Percentiles rank a stretch among this genome's conserved stretches.
Conservation (phyloP, 2,113 vertebrate species). For the Toxotes chatareus region DNA sequence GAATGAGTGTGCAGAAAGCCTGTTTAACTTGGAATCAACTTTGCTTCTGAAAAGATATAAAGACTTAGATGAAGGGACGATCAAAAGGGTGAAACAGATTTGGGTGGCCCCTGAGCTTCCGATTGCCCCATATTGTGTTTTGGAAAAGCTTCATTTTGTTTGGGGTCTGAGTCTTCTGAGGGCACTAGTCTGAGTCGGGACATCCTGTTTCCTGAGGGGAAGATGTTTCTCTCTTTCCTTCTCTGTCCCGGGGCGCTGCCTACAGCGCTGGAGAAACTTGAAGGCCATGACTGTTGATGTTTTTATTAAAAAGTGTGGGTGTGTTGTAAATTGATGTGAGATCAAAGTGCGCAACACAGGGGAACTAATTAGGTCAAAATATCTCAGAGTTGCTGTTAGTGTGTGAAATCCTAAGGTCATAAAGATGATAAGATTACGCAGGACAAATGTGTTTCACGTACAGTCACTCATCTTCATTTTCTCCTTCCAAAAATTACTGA, state of each 20-base stretch:
- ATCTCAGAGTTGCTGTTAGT: slow-evolving; percentile 20
- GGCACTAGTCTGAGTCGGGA: slow-evolving; percentile 59
- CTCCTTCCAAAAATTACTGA: neutral
- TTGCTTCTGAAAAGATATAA: slow-evolving; percentile 46
- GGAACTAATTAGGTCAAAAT: slow-evolving; percentile 44
- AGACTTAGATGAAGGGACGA: slow-evolving; percentile 48
- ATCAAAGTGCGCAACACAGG: slow-evolving; percentile 47
- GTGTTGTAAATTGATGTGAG: slow-evolving; percentile 54
- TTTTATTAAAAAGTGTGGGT: slow-evolving; percentile 40
- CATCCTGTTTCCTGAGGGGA: slow-evolving; percentile 79
- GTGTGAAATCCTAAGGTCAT: slow-evolving; percentile 21
- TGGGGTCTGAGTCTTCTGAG: slow-evolving; percentile 57
- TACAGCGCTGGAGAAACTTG: slow-evolving; percentile 62
- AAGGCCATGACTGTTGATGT: slow-evolving; percentile 62
- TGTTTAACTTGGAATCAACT: slow-evolving; percentile 64
- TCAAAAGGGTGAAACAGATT: slow-evolving; percentile 69
- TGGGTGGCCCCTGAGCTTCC: slow-evolving; percentile 68
- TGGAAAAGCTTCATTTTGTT: slow-evolving; percentile 68
- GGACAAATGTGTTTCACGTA: neutral
- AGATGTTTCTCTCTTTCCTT: slow-evolving; percentile 56
- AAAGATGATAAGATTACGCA: neutral
- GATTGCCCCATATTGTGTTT: slow-evolving; percentile 66
- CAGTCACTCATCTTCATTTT: too few relatives aligned
- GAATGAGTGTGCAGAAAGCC: slow-evolving; percentile 37
- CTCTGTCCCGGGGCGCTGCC: slow-evolving; percentile 58